phyloP scores from a whole-genome alignment of 2,888 invertebrate species.

The Scelioninae gen. 1 region DNA sequence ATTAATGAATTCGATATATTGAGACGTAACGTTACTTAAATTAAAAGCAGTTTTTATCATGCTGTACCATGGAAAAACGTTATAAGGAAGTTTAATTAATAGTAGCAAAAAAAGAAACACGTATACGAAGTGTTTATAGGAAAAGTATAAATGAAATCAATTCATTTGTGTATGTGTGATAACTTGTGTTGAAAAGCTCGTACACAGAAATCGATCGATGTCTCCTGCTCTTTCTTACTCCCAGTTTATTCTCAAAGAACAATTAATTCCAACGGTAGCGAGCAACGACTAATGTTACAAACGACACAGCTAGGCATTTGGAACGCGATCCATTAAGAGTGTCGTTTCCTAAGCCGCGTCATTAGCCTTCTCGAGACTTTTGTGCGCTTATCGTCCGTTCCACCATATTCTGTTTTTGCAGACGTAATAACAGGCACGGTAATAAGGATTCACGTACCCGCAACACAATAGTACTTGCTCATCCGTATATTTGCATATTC shows the following conservation, averaged over 20 bases:
- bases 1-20: constrained; percentile 8
- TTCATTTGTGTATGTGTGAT: constrained; percentile 43
- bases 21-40: constrained; percentile 15
- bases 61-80: constrained; percentile 12
- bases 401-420: constrained; percentile 64
- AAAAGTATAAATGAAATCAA: neutral
- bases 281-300: constrained; percentile 73
- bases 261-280: constrained; percentile 65
- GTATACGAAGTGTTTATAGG: constrained; percentile 16
- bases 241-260: constrained; percentile 64
- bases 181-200: constrained; percentile 54
- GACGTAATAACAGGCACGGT: constrained; percentile 51
- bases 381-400: constrained; percentile 68
- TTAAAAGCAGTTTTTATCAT: constrained; percentile 8
- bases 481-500: constrained; percentile 55
- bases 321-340: constrained; percentile 65
- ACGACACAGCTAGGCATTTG: constrained; percentile 65
- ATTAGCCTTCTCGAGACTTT: constrained; percentile 69
- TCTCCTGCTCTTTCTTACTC: constrained; percentile 7
- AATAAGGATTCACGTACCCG: constrained; percentile 63
- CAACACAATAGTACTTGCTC: constrained; percentile 42
- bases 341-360: constrained; percentile 69
- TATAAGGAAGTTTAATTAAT: constrained; percentile 49
- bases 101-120: constrained; percentile 27
- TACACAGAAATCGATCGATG: constrained; percentile 53